Conservation (phyloP, 2,797 vertebrate genomes). For the Anisognathus igniventris region DNA sequence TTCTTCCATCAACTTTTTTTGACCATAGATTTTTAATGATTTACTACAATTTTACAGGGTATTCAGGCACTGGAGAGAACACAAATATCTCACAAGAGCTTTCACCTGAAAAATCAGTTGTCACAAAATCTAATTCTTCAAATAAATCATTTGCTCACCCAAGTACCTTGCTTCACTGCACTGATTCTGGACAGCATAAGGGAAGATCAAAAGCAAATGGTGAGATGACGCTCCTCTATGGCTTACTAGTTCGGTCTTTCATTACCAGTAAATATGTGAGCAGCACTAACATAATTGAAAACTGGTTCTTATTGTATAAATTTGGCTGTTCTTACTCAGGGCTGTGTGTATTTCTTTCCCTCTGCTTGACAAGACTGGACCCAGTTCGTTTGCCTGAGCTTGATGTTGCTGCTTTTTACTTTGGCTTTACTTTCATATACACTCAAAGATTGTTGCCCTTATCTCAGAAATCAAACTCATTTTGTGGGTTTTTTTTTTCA, state of each 20-base stretch:
- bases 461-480: neutral
- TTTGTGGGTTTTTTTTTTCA: neutral
- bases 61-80: conserved; percentile 86
- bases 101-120: conserved; percentile 69
- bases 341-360: neutral
- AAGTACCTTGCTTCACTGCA: conserved; percentile 76
- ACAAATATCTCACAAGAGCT: conserved; percentile 80
- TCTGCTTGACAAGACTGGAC: neutral
- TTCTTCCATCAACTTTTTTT: neutral
- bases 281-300: neutral
- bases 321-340: neutral
- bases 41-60: conserved; percentile 70
- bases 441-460: neutral
- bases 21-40: neutral
- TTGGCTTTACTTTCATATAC: neutral
- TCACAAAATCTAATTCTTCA: conserved; percentile 82
- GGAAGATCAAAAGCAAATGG: conserved; percentile 83
- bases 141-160: conserved; percentile 79
- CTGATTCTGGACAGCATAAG: conserved; percentile 81
- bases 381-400: neutral
- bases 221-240: conserved; percentile 72
- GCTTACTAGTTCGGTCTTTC: neutral
- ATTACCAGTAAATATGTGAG: neutral
- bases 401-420: neutral
- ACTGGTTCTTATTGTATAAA: neutral